phyloP scores from a whole-genome alignment of 2,888 invertebrate genomes.

The Scaptomyza cyrtandrae region DNA sequence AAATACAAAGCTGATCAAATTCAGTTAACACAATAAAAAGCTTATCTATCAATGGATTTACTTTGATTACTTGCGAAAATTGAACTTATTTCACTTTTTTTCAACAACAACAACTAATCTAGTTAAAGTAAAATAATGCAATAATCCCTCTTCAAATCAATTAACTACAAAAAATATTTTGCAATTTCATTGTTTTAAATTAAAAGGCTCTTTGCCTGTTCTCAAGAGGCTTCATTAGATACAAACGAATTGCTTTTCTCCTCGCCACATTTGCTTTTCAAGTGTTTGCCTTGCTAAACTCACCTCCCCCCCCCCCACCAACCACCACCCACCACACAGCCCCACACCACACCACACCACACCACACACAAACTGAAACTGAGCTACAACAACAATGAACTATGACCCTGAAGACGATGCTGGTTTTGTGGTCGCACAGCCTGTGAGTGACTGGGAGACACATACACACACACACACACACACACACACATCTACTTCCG shows the following conservation, averaged over 20 bases:
- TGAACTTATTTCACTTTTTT: too few species aligned
- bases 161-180: neutral
- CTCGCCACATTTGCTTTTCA: neutral
- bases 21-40: too few species aligned
- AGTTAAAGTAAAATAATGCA: neutral
- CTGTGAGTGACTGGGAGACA: conserved; percentile 1
- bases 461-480: conserved; percentile 24
- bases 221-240: conserved; percentile 70
- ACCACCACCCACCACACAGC: conserved; percentile 2
- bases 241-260: conserved; percentile 13
- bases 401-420: conserved; percentile 42
- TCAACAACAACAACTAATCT: too few species aligned
- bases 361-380: conserved; percentile 5
- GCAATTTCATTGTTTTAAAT: conserved; percentile 18
- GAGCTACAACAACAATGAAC: conserved; percentile 14
- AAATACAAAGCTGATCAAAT: too few species aligned
- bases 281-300: too few species aligned
- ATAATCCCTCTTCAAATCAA: neutral
- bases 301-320: neutral
- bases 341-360: too few species aligned
- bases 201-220: neutral
- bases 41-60: too few species aligned
- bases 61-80: neutral
- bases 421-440: conserved; percentile 6
- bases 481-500: conserved; percentile 18